Evolutionary conservation across 2,113 vertebrate species (phyloP).

Genomic region (Sander vitreus): DNA sequence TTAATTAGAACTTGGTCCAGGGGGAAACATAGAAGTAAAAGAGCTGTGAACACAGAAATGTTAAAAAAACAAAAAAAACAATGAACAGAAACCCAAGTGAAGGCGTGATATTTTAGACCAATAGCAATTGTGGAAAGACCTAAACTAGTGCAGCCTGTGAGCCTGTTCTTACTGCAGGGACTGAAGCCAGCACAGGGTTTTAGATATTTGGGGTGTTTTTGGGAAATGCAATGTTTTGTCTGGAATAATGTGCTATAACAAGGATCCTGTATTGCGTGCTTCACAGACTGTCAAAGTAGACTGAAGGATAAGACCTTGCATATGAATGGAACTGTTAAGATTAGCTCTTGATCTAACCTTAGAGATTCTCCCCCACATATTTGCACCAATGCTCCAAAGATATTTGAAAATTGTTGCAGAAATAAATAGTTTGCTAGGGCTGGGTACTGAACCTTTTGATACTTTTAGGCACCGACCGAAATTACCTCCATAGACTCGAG

Average conservation of each 20-base stretch:
- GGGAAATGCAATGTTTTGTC: no score
- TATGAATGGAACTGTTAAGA: not conserved
- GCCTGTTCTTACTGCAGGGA: slow-evolving; percentile 6
- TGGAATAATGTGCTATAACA: not conserved
- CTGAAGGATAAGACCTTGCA: not conserved
- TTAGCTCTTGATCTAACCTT: not conserved
- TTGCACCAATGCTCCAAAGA: not conserved
- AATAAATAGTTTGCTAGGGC: not conserved
- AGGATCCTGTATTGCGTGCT: not conserved
- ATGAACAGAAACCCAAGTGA: not conserved
- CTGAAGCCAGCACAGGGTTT: slow-evolving; percentile 1
- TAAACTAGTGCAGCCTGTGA: not conserved
- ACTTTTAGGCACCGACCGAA: no score
- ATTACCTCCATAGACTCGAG: no score
- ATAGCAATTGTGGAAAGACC: not conserved
- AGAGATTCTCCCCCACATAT: not conserved
- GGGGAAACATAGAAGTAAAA: no score
- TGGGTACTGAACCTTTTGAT: no score
- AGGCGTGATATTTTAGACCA: not conserved
- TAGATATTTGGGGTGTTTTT: not conserved
- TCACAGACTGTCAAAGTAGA: not conserved
- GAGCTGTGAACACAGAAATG: not conserved
- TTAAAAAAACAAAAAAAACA: not conserved
- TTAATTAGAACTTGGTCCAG: slow-evolving; percentile 4
- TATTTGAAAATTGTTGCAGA: no score